Conservation (phyloP, 2,888 invertebrate species). For the Leptopilina syphax region DNA sequence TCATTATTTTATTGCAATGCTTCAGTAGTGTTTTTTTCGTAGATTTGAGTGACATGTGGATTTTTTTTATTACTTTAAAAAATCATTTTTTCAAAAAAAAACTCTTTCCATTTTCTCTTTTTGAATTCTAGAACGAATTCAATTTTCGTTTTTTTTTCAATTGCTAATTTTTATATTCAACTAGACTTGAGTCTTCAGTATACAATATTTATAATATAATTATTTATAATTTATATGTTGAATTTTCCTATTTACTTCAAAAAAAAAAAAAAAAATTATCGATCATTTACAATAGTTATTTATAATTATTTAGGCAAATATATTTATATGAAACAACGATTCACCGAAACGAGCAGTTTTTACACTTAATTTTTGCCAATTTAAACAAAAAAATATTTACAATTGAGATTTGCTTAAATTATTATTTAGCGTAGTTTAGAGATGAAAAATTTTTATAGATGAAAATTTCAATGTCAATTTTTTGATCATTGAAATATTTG, state of each 20-base stretch:
- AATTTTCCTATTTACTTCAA: too few species aligned
- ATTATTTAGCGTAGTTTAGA: background rate
- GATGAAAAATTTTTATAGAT: background rate
- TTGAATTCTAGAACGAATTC: conserved; percentile 65
- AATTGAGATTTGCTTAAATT: background rate
- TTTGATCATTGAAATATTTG: conserved; percentile 12
- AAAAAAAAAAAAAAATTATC: too few species aligned
- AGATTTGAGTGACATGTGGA: background rate
- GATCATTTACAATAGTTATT: too few species aligned
- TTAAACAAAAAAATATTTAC: too few species aligned
- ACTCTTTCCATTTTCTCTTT: background rate
- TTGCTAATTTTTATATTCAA: conserved; percentile 13
- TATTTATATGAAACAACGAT: conserved; percentile 5
- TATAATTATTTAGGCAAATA: background rate
- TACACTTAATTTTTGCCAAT: background rate
- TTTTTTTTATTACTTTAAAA: background rate
- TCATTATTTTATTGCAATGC: conserved; percentile 37
- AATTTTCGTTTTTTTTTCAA: conserved; percentile 45
- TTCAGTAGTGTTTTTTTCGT: conserved; percentile 39
- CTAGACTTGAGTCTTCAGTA: conserved; percentile 10
- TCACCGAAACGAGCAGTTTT: conserved; percentile 36
- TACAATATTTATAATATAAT: too few species aligned
- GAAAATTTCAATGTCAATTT: background rate
- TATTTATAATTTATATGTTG: too few species aligned
- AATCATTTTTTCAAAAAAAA: background rate